phyloP scores from a whole-genome alignment of 1,140 invertebrate species.

The Brachionus sp. region DNA sequence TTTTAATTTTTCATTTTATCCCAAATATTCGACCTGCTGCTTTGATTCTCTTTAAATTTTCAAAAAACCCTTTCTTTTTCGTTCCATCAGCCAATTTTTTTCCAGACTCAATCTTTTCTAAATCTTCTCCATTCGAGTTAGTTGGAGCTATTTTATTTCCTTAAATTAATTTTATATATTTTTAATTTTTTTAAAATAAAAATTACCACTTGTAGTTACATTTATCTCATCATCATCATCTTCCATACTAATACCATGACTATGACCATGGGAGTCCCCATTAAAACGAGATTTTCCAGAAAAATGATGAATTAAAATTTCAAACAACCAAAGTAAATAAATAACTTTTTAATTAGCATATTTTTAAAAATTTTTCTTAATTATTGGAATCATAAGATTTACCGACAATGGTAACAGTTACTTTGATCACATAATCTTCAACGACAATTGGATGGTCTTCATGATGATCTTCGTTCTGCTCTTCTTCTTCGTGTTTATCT shows the following conservation, averaged over 20 bases:
- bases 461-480: background rate
- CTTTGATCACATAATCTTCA: background rate
- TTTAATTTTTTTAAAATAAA: background rate
- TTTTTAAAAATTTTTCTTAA: background rate
- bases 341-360: background rate
- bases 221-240: background rate
- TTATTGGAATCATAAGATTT: background rate
- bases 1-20: background rate
- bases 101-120: conserved; percentile 63
- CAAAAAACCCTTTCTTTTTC: background rate
- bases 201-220: background rate
- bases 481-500: conserved; percentile 16
- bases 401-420: background rate
- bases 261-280: conserved; percentile 7
- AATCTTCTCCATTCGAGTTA: background rate
- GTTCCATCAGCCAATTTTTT: background rate
- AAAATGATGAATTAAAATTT: conserved; percentile 27
- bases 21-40: background rate
- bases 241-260: background rate
- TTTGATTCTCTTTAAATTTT: conserved; percentile 40
- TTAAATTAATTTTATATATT: background rate
- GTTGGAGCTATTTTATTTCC: background rate
- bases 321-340: background rate
- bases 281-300: background rate
- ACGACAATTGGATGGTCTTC: background rate